Conservation (phyloP, 2,888 invertebrate species). For the Rotaria magnacalcarata region DNA sequence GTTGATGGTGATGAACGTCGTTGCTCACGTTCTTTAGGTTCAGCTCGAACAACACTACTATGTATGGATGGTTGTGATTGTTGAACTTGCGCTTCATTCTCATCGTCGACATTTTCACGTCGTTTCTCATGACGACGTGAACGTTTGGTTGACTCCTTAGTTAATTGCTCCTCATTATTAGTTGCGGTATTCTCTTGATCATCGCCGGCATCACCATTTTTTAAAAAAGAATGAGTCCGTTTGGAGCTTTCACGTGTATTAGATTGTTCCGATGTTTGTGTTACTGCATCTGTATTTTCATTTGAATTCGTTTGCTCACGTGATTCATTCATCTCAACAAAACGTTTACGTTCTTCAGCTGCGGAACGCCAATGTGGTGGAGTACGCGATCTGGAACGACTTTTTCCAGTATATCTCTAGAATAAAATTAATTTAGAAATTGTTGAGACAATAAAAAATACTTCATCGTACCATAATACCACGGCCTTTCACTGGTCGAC, state of each 20-base stretch:
- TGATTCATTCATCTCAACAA: neutral
- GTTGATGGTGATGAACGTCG: no score
- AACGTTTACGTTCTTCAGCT: slow-evolving; percentile 1
- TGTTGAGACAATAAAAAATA: neutral
- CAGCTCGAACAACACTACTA: neutral
- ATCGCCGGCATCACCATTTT: neutral
- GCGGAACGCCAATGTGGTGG: slow-evolving; percentile 43
- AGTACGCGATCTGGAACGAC: slow-evolving; percentile 41
- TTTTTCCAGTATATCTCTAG: slow-evolving; percentile 37
- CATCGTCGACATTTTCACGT: neutral
- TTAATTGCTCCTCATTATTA: neutral
- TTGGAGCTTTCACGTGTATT: neutral
- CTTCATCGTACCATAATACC: slow-evolving; percentile 18
- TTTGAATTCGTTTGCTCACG: neutral
- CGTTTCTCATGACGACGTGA: neutral
- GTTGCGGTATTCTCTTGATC: neutral
- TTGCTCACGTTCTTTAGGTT: neutral
- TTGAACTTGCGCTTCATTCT: neutral
- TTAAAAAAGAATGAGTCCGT: neutral
- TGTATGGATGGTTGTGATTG: neutral
- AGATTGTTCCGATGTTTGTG: neutral
- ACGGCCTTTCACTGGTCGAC: slow-evolving; percentile 46
- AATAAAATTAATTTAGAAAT: neutral
- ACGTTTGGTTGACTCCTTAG: neutral
- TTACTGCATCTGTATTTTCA: neutral